phyloP scores from a whole-genome alignment of 2,797 vertebrate genomes.

The Serranus cabrilla region DNA sequence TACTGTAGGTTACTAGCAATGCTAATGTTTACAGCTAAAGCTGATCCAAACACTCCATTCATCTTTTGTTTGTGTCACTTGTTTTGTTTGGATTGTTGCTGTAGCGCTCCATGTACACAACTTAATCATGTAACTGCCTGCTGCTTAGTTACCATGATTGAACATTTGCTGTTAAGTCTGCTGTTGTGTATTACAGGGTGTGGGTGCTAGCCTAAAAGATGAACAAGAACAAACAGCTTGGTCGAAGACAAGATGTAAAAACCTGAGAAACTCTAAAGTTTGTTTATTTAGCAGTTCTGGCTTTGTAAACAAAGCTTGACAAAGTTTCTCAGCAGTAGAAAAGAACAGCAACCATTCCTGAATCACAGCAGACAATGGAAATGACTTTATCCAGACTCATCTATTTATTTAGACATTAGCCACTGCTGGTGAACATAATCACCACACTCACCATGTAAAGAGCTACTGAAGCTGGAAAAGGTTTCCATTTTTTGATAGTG shows the following conservation, averaged over 20 bases:
- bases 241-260: background rate
- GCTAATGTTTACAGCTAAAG: too few relatives aligned
- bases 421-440: background rate
- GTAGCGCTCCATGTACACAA: too few relatives aligned
- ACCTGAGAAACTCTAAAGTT: too few relatives aligned
- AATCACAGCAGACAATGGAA: slow-evolving; percentile 4
- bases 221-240: background rate
- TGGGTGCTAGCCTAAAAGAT: background rate
- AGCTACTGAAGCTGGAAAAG: slow-evolving; percentile 10
- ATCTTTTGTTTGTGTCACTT: background rate
- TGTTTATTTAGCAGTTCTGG: background rate
- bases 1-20: background rate
- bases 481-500: slow-evolving; percentile 5
- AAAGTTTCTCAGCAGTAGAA: background rate
- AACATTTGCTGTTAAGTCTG: too few relatives aligned
- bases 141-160: too few relatives aligned
- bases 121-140: too few relatives aligned
- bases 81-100: background rate
- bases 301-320: background rate
- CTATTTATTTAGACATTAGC: background rate
- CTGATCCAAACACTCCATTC: background rate
- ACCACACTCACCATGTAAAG: background rate
- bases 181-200: background rate
- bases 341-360: background rate
- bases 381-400: background rate